phyloP scores from a whole-genome alignment of 2,888 invertebrate species.

The Noctua fimbriata region DNA sequence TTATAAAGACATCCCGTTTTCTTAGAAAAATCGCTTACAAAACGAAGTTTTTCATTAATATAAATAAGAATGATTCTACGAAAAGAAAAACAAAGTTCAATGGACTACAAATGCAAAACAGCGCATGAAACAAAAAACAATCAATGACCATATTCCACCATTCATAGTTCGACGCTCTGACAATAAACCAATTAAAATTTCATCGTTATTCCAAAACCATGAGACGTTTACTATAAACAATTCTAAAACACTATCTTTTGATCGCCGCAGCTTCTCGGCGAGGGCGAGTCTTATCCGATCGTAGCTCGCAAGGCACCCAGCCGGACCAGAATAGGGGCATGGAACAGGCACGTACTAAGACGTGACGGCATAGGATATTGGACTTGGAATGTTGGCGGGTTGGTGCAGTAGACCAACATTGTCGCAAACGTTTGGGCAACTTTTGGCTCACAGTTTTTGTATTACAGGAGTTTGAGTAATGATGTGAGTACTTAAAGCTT shows the following conservation, averaged over 20 bases:
- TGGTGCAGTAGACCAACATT: slow-evolving; percentile 21
- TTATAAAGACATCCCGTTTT: neutral
- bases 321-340: slow-evolving; percentile 58
- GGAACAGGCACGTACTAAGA: slow-evolving; percentile 50
- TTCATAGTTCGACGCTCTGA: slow-evolving; percentile 43
- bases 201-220: slow-evolving; percentile 57
- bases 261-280: slow-evolving; percentile 57
- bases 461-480: neutral
- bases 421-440: slow-evolving; percentile 4
- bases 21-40: neutral
- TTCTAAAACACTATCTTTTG: slow-evolving; percentile 58
- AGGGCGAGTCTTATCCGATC: slow-evolving; percentile 63
- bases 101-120: neutral
- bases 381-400: slow-evolving; percentile 40
- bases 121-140: neutral
- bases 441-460: neutral
- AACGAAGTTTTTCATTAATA: neutral
- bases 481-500: too few species aligned
- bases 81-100: neutral
- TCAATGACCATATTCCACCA: slow-evolving; percentile 16
- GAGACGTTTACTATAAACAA: slow-evolving; percentile 60
- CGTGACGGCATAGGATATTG: slow-evolving; percentile 46
- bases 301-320: slow-evolving; percentile 57
- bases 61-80: neutral
- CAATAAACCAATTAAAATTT: slow-evolving; percentile 66